phyloP scores from a whole-genome alignment of 2,888 invertebrate genomes.

The Agonopterix arenella region DNA sequence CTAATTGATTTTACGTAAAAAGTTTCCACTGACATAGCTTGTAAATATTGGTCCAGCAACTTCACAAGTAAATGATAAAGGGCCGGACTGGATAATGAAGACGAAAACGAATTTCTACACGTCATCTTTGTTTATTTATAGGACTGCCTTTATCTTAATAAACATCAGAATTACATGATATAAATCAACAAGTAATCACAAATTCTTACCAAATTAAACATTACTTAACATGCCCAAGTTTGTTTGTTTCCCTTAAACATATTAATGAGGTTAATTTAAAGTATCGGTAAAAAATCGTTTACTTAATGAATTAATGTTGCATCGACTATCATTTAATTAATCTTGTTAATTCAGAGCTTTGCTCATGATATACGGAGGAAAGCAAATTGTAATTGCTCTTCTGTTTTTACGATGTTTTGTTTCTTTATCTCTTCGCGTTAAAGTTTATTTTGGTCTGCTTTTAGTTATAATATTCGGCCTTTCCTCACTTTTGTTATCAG shows the following conservation, averaged over 20 bases:
- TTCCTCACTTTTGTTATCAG: slow-evolving; percentile 29
- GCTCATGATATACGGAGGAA: slow-evolving; percentile 37
- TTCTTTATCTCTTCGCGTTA: slow-evolving; percentile 13
- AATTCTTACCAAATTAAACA: not conserved
- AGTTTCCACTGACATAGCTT: no score
- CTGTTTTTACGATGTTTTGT: slow-evolving; percentile 12
- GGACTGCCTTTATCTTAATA: not conserved
- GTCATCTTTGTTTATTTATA: slow-evolving; percentile 2
- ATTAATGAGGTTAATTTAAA: slow-evolving; percentile 30
- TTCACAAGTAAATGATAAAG: no score
- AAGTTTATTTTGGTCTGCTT: slow-evolving; percentile 11
- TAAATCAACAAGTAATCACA: slow-evolving; percentile 3
- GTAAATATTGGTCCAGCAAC: no score
- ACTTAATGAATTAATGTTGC: slow-evolving; percentile 44
- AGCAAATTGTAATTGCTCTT: slow-evolving; percentile 45
- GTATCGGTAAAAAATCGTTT: slow-evolving; percentile 28
- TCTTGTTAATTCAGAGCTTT: slow-evolving; percentile 42
- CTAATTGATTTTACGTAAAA: no score
- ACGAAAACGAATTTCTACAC: no score
- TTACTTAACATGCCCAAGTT: slow-evolving; percentile 1
- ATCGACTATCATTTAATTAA: slow-evolving; percentile 55
- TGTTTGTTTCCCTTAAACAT: slow-evolving; percentile 8
- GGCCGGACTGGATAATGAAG: no score
- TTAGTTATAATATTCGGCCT: slow-evolving; percentile 37
- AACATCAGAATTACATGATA: not conserved